Conservation (phyloP, 2,797 vertebrate genomes). For the Pyrocephalus nanus region DNA sequence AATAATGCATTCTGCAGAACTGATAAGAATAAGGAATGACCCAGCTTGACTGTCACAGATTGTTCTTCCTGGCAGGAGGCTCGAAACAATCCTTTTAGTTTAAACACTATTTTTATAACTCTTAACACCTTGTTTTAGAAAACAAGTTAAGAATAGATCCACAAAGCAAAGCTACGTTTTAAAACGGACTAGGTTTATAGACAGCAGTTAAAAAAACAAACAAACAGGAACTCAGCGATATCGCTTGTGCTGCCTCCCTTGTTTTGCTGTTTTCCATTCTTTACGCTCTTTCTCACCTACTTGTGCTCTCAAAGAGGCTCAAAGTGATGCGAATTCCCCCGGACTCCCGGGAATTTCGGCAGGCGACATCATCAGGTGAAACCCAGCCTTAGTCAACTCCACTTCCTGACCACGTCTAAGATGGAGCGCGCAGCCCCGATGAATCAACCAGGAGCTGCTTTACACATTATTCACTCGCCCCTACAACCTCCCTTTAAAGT, state of each 20-base stretch:
- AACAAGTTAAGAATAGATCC: not conserved
- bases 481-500: not conserved
- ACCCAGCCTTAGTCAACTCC: not conserved
- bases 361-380: constrained; percentile 55
- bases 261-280: not conserved
- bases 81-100: not conserved
- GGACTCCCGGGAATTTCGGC: not conserved
- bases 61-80: constrained; percentile 19
- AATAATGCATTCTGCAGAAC: constrained; percentile 21
- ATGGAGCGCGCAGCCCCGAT: not conserved
- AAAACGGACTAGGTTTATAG: not conserved
- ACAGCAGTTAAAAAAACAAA: accelerated
- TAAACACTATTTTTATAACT: not conserved
- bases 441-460: not conserved
- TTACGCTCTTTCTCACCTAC: not conserved
- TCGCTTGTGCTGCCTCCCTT: accelerated
- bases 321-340: not conserved
- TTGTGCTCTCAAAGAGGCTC: not conserved
- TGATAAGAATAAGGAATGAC: constrained; percentile 23
- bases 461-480: not conserved
- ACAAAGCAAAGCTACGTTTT: not conserved
- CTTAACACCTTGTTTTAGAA: not conserved
- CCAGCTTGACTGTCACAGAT: not conserved
- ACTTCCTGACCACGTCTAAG: constrained; percentile 23
- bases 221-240: accelerated